These are phyloP conservation scores for Macroteleia sp. DNA, from an alignment of 2,888 invertebrate genomes.

Conservation along the genomic window DNA sequence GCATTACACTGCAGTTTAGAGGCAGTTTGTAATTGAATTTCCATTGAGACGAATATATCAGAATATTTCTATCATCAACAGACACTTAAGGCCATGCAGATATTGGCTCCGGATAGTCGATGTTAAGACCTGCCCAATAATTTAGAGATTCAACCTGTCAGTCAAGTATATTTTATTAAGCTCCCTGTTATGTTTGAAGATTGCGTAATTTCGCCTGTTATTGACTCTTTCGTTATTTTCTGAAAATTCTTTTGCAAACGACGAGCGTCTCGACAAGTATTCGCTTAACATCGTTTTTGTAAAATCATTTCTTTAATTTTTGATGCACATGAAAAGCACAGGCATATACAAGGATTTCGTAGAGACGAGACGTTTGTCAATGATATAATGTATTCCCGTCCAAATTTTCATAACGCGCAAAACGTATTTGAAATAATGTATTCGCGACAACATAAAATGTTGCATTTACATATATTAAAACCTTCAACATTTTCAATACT, in stretches of 20 bases:
- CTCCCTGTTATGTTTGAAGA: slow-evolving; percentile 22
- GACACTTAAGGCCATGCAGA: slow-evolving; percentile 30
- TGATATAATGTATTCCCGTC: too few species aligned
- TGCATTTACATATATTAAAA: slow-evolving; percentile 36
- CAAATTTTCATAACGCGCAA: slow-evolving; percentile 10
- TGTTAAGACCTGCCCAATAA: slow-evolving; percentile 34
- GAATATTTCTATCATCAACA: slow-evolving; percentile 15
- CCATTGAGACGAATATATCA: slow-evolving; percentile 17
- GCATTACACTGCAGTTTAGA: not conserved
- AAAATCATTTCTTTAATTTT: slow-evolving; percentile 3
- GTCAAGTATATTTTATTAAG: slow-evolving; percentile 38
- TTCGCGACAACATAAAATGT: slow-evolving; percentile 17
- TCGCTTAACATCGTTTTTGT: not conserved
- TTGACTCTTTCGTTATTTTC: slow-evolving; percentile 17
- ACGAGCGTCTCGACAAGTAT: not conserved
- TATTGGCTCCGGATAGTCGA: slow-evolving; percentile 14
- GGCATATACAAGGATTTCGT: too few species aligned
- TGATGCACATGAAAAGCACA: too few species aligned
- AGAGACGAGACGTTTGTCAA: too few species aligned
- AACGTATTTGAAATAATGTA: slow-evolving; percentile 25
- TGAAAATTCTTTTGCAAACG: slow-evolving; percentile 13
- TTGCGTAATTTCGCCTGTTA: slow-evolving; percentile 12
- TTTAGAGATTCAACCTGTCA: slow-evolving; percentile 30
- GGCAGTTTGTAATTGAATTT: slow-evolving; percentile 24
- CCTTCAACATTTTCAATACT: slow-evolving; percentile 17